These are phyloP conservation scores for Notarius lentiginosus DNA, from an alignment of 2,113 vertebrate genomes.

Conservation along the genomic window DNA sequence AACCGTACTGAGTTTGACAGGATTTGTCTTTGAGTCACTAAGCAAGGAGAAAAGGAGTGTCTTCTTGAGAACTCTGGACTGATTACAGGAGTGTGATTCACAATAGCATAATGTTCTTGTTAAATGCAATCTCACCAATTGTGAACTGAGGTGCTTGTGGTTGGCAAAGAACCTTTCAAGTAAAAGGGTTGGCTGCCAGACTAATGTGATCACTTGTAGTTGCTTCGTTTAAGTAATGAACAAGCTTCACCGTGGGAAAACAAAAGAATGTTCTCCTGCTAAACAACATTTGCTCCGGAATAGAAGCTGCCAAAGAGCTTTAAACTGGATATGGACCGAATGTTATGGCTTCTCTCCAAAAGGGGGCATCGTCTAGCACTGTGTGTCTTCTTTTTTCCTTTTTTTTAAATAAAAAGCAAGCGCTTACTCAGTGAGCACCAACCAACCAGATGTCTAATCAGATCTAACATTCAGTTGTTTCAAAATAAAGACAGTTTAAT, in stretches of 20 bases:
- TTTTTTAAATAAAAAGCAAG: neutral
- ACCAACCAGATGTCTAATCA: neutral
- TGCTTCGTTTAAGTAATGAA: neutral
- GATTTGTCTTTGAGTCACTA: neutral
- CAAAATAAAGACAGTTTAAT: neutral
- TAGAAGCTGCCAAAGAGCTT: constrained; percentile 8
- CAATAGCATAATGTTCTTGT: neutral
- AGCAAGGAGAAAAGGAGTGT: constrained; percentile 45
- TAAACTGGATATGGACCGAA: neutral
- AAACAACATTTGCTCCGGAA: constrained; percentile 9
- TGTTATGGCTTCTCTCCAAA: constrained; percentile 7
- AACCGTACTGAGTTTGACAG: constrained; percentile 43
- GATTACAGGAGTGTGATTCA: constrained; percentile 20
- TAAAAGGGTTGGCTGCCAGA: neutral
- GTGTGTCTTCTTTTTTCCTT: neutral
- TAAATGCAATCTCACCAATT: neutral
- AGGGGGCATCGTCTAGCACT: constrained; percentile 1
- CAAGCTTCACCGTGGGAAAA: constrained; percentile 16
- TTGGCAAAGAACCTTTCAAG: constrained; percentile 3
- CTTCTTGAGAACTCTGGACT: constrained; percentile 40
- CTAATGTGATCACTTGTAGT: constrained; percentile 10
- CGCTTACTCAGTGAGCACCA: neutral
- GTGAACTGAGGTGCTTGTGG: neutral
- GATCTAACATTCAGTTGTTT: neutral
- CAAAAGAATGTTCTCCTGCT: constrained; percentile 18